These are phyloP conservation scores for Notothenia rossii DNA, from an alignment of 2,113 vertebrate genomes.

Conservation along the genomic window DNA sequence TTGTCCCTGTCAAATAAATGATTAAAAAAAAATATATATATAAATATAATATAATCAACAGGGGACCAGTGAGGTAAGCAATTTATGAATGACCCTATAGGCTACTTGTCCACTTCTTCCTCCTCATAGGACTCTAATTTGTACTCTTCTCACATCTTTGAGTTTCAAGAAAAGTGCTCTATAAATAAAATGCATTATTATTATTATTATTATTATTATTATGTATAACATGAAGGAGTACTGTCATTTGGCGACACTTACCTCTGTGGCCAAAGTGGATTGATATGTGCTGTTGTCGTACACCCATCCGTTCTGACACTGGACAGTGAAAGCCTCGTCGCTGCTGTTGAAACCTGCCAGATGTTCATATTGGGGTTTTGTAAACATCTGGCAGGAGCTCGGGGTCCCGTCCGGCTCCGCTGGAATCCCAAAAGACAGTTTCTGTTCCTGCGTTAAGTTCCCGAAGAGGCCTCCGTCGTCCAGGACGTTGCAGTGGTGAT, in stretches of 20 bases:
- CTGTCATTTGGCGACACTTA: constrained; percentile 61
- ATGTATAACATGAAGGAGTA: no score
- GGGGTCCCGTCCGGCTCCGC: constrained; percentile 78
- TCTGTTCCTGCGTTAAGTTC: constrained; percentile 85
- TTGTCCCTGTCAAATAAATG: no score
- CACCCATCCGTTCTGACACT: constrained; percentile 90
- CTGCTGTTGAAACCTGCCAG: constrained; percentile 79
- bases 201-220: no score
- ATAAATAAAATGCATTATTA: no score
- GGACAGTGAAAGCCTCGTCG: constrained; percentile 57
- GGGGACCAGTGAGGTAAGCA: no score
- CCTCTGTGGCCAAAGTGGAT: constrained; percentile 91
- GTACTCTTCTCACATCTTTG: no score
- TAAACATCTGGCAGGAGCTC: constrained; percentile 89
- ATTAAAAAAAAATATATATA: no score
- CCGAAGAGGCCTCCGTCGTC: constrained; percentile 68
- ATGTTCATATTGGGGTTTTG: constrained; percentile 81
- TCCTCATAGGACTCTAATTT: no score
- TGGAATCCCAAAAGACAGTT: constrained; percentile 83
- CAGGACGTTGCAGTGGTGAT: constrained; percentile 87
- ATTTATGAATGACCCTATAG: no score
- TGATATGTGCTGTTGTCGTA: constrained; percentile 89
- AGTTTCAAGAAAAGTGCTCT: no score
- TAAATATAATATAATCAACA: no score
- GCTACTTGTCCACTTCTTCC: no score